A percentile compares a stretch with the other conserved stretches of the same genome.
phyloP scores from a whole-genome alignment of 2,113 vertebrate genomes.

The Oxyura jamaicensis region DNA sequence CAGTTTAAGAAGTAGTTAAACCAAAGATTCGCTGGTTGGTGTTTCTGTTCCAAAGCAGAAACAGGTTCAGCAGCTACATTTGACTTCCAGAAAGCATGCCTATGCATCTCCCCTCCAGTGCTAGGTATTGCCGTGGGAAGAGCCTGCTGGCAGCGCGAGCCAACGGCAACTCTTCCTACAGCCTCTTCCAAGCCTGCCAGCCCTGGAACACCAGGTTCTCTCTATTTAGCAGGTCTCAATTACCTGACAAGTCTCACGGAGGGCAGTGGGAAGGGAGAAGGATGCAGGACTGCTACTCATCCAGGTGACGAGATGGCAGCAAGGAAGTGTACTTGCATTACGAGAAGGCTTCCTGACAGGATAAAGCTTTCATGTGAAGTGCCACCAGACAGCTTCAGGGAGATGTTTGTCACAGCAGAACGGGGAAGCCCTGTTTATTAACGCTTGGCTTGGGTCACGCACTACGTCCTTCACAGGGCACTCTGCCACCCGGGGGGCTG shows the following conservation, averaged over 20 bases:
- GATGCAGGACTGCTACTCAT: neutral
- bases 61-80: neutral
- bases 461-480: neutral
- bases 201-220: neutral
- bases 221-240: neutral
- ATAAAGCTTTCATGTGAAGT: neutral
- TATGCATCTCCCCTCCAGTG: neutral
- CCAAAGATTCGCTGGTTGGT: neutral
- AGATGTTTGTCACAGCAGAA: neutral
- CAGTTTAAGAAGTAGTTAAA: neutral
- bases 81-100: accelerated
- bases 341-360: neutral
- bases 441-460: neutral
- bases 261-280: neutral
- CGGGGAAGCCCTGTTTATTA: neutral
- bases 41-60: neutral
- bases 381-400: neutral
- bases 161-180: neutral
- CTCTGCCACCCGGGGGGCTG: neutral
- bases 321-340: neutral
- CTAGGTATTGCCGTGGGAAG: neutral
- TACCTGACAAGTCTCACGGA: neutral
- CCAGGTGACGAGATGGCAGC: neutral
- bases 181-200: neutral
- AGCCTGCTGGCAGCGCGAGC: neutral